These are phyloP conservation scores for Julus scandinavius DNA, from an alignment of 2,888 invertebrate genomes.

Conservation along the genomic window DNA sequence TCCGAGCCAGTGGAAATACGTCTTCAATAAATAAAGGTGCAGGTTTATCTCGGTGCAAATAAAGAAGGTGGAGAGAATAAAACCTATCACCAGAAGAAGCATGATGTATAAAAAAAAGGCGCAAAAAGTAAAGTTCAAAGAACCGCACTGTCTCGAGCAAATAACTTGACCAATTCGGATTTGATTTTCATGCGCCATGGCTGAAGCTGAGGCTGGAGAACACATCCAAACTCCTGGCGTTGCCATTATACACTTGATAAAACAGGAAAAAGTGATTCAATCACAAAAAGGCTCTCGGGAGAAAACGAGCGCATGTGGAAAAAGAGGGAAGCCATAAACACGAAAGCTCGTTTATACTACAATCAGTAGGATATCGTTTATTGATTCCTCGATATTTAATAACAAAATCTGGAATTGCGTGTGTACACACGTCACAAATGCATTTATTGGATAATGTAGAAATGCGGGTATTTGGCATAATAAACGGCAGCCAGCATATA, in stretches of 20 bases:
- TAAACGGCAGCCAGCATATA: not conserved
- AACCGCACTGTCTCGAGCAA: conserved; percentile 5
- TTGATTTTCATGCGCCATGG: not conserved
- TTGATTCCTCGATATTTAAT: conserved; percentile 20
- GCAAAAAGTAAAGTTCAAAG: not conserved
- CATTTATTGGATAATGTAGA: not conserved
- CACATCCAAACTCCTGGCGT: conserved; percentile 4
- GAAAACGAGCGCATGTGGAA: conserved; percentile 23
- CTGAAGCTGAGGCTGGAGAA: not conserved
- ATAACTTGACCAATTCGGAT: conserved; percentile 24
- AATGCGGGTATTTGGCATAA: not conserved
- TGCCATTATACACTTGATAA: conserved; percentile 20
- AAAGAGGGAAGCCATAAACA: conserved; percentile 21
- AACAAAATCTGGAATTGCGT: conserved; percentile 33
- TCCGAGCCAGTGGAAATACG: not conserved
- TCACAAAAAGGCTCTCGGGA: conserved; percentile 25
- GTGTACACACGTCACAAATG: conserved; percentile 11
- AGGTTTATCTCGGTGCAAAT: conserved; percentile 8
- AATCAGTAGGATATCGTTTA: conserved; percentile 12
- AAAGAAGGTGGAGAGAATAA: not conserved
- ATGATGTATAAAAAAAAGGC: not conserved
- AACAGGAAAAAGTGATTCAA: conserved; percentile 13
- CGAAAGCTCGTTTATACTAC: conserved; percentile 21
- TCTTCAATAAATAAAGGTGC: not conserved
- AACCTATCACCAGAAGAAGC: not conserved